phyloP scores from a whole-genome alignment of 2,797 vertebrate genomes.

The Morus bassanus region DNA sequence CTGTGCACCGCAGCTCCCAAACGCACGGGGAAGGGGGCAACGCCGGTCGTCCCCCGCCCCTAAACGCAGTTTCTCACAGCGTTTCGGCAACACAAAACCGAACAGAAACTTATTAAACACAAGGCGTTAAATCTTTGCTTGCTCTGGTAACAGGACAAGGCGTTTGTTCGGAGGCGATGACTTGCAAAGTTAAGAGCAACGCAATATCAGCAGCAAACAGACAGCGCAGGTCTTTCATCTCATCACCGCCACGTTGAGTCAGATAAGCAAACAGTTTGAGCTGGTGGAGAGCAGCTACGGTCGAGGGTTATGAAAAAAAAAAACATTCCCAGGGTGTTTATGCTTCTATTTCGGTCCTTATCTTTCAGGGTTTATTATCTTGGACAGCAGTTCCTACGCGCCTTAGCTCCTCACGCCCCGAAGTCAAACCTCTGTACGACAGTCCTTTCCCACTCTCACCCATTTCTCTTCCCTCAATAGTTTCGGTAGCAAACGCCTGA shows the following conservation, averaged over 20 bases:
- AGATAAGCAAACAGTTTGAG: neutral
- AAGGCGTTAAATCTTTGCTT: neutral
- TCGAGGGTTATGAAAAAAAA: neutral
- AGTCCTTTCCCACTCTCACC: neutral
- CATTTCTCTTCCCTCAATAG: neutral
- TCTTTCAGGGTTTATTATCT: neutral
- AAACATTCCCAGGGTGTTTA: neutral
- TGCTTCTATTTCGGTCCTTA: neutral
- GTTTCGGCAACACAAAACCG: neutral
- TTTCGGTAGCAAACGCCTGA: neutral
- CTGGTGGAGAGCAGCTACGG: neutral
- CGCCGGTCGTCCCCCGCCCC: neutral
- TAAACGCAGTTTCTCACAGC: accelerated
- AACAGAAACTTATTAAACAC: accelerated
- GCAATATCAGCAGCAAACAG: neutral
- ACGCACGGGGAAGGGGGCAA: accelerated
- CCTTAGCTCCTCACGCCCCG: neutral
- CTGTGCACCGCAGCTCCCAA: neutral
- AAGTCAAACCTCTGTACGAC: neutral
- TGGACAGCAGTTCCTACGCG: neutral
- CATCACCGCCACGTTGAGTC: neutral
- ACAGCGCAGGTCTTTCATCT: neutral
- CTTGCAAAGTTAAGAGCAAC: neutral
- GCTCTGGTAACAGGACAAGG: neutral
- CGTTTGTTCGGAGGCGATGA: neutral